Evolutionary conservation across 2,113 vertebrate species (phyloP).

Genomic region (Hippocampus comes): DNA sequence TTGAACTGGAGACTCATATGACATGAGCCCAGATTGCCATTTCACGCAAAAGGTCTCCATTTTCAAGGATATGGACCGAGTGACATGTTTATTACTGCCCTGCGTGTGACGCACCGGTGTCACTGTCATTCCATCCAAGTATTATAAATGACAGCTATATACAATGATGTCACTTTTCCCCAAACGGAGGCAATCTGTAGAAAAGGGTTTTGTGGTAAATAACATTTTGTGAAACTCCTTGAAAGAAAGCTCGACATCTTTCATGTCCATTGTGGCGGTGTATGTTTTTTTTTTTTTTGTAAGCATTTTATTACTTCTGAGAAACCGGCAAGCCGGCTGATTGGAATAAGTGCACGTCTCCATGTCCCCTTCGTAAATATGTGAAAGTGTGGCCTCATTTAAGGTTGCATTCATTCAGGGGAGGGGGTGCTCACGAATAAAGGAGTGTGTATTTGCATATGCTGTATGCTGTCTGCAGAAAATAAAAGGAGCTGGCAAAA

Average conservation of each 20-base stretch:
- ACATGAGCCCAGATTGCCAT: background rate
- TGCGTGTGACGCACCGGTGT: background rate
- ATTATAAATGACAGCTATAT: background rate
- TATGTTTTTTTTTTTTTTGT: background rate
- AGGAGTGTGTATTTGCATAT: constrained; percentile 70
- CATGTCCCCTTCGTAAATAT: constrained; percentile 49
- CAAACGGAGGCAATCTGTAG: background rate
- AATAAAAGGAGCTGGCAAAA: constrained; percentile 57
- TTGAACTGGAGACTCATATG: background rate
- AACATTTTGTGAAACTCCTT: background rate
- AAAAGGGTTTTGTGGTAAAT: background rate
- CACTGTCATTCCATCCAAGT: background rate
- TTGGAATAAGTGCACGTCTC: constrained; percentile 45
- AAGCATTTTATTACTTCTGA: constrained; percentile 1
- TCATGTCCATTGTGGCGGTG: background rate
- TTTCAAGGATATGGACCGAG: background rate
- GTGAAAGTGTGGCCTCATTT: constrained; percentile 71
- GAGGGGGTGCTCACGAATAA: constrained; percentile 57
- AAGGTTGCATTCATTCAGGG: constrained; percentile 64
- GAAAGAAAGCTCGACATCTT: background rate
- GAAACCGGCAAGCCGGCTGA: background rate
- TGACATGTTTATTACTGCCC: background rate
- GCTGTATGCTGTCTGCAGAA: constrained; percentile 71
- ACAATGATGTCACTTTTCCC: background rate
- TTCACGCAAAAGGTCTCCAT: background rate